Evolutionary conservation across 1,140 invertebrate genomes (phyloP), one percentile per base, ranked within the genome.

Genomic region (Frieseomelitta varia): DNA sequence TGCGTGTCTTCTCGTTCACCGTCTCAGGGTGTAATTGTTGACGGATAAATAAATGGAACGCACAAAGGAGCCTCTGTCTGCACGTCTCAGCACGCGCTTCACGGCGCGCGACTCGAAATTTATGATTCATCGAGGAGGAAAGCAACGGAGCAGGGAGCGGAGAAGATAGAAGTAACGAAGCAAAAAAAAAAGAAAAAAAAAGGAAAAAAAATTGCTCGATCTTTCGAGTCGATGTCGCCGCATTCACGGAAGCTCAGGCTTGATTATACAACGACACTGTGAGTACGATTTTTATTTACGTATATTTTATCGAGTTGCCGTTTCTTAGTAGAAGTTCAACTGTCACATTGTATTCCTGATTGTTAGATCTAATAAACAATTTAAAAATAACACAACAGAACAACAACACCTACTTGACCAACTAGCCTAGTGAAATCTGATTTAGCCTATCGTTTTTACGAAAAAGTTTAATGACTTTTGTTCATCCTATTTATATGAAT

Each of bases 31-130:
- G 88, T 92, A 93, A 94, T 93, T 94, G 93, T 94, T 93, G 93
- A 93, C 92, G 91, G 92, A 93, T 94, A 94, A 94, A 94, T 94
- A 94, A 94, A 94, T 93, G 93, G 90, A 79, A 81, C 85, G 83
- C 74, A 94, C 90, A 94, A 94, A 93, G 93, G 86, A 79, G 84
- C 76, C 90, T 88, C 93, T 94, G 93, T 94, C 79, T 67, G 77
- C 68, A 55, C 65, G 67, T 65, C 81, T 85, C 88, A 92, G 92
- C 92, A 93, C 90, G 92, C 88, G 89, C 90, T 90, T 89, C 34
- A 12, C 27, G 75, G 34, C 90, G 90, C 87, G 88, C 90, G 90
- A 89, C 91, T 85, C 92, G 90, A 93, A 88, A 90, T 88, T 87
- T 87, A 82, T 76, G 61, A 47, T 71, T 71, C 80, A 27, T 17